Evolutionary conservation across 2,888 invertebrate genomes (phyloP).

Genomic region (Ethmia dodecea): DNA sequence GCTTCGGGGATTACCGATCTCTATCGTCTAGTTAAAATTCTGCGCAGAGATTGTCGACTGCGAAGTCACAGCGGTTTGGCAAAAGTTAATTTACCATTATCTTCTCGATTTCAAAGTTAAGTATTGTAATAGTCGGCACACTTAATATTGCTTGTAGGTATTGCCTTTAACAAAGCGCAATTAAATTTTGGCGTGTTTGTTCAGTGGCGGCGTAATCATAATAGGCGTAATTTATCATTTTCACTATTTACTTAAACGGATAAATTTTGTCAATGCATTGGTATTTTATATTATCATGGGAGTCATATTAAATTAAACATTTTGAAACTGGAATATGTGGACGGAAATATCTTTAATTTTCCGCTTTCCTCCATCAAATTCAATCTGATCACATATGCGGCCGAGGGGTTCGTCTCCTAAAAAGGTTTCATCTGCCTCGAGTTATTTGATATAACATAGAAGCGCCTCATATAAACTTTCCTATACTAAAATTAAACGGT

Average conservation of each 20-base stretch:
- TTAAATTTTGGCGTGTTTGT: too few species aligned
- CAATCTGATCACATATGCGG: slow-evolving; percentile 22
- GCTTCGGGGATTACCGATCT: slow-evolving; percentile 63
- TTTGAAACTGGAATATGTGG: neutral
- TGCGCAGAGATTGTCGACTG: slow-evolving; percentile 51
- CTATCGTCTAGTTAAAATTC: slow-evolving; percentile 69
- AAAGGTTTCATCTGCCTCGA: slow-evolving; percentile 16
- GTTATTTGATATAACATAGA: slow-evolving; percentile 18
- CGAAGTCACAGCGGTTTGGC: slow-evolving; percentile 52
- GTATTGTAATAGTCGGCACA: slow-evolving; percentile 20
- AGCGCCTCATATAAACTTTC: slow-evolving; percentile 16
- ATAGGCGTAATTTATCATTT: too few species aligned
- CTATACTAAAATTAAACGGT: slow-evolving; percentile 10
- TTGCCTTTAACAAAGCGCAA: too few species aligned
- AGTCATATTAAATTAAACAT: neutral
- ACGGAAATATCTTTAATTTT: slow-evolving; percentile 14
- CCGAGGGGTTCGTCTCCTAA: slow-evolving; percentile 19
- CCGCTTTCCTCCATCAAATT: slow-evolving; percentile 20
- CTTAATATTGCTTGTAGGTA: slow-evolving; percentile 8
- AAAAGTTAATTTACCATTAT: slow-evolving; percentile 65
- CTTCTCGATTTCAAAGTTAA: slow-evolving; percentile 42
- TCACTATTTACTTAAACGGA: too few species aligned
- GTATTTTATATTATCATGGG: too few species aligned
- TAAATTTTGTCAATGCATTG: too few species aligned
- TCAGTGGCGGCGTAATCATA: too few species aligned